Percentiles rank a stretch among this genome's conserved stretches.
Evolutionary conservation across 2,797 vertebrate species (phyloP).

Genomic region (Rhincodon typus): DNA sequence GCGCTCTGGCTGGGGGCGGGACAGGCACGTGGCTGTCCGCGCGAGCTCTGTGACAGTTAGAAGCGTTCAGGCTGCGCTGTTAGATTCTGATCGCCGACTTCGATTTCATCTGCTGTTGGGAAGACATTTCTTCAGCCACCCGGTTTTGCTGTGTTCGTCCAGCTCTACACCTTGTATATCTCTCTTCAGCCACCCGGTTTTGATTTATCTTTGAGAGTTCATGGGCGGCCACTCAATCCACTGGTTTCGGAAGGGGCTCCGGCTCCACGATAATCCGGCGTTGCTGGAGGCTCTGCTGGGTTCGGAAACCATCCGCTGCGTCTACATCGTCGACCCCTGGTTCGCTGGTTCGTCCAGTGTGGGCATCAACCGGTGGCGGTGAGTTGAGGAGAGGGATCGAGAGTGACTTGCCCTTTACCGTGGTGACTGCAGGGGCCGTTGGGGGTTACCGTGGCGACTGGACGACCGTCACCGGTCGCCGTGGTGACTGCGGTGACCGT

Average conservation of each 20-base stretch:
- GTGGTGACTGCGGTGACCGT: too few relatives aligned
- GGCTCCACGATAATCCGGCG: conserved; percentile 92
- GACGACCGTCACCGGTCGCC: too few relatives aligned
- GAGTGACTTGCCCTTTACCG: too few relatives aligned
- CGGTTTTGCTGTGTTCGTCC: too few relatives aligned
- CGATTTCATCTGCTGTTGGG: too few relatives aligned
- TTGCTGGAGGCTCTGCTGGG: conserved; percentile 78
- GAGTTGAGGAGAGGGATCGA: not conserved
- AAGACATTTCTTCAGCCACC: too few relatives aligned
- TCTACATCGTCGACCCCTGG: conserved; percentile 94
- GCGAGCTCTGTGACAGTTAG: not conserved
- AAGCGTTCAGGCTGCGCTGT: not conserved
- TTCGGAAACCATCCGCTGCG: conserved; percentile 78
- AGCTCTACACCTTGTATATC: too few relatives aligned
- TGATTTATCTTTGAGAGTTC: not conserved
- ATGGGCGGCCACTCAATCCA: conserved; percentile 89
- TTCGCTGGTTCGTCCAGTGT: conserved; percentile 93
- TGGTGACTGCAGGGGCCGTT: too few relatives aligned
- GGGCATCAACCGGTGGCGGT: conserved; percentile 96
- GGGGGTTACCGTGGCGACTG: too few relatives aligned
- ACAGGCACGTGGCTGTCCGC: not conserved
- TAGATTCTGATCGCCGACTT: too few relatives aligned
- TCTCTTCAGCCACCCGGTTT: not conserved
- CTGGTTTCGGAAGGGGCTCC: conserved; percentile 94
- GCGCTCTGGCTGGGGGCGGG: not conserved